Evolutionary conservation across 2,113 vertebrate species (phyloP), one percentile per base, ranked within the genome.

Genomic region (Halcyon senegalensis): DNA sequence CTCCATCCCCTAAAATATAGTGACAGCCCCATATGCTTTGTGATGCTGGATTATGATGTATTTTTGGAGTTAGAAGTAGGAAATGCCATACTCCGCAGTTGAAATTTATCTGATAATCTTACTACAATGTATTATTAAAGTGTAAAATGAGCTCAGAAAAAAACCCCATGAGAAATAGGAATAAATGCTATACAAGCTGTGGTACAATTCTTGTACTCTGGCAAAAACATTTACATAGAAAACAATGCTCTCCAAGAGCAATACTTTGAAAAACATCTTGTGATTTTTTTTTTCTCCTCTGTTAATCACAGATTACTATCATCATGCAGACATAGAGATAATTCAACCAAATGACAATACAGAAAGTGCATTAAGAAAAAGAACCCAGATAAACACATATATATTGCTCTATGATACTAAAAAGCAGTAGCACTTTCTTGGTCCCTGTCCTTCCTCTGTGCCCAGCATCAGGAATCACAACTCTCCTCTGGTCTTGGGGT

Each of bases 161-260:
- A 44, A 0, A 0, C 0, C 2, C 9, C 9, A 21, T 3, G 18
- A 84, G 16, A 84, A 81, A 63, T 11, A 70, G 37, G 20, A 88
- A 86, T 43, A 83, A 87, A 80, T 35, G 5, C 19, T 53, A 28
- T 11, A 35, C 8, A 69, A 58, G n/a, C 17, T 48, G 37, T 25
- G 53, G 31, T 35, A 76, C 33, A 73, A 30, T 23, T 35, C 21
- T 64, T 33, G 16, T 16, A 80, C 37, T 2, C 28, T 46, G 13
- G 25, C 10, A 69, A 69, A 87, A 79, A 44, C 2, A 50, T 44
- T 66, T 70, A 41, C 5, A 25, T 1, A 13, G 41, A 8, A 83
- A 94, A 78, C 19, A 70, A 69, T 9, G 10, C 13, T 39, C 37
- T 75, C 31, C 23, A 66, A 59, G 6, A 59, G 10, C 19, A 83